Evolutionary conservation across 2,113 vertebrate genomes (phyloP).

Genomic region (Arvicanthis niloticus): DNA sequence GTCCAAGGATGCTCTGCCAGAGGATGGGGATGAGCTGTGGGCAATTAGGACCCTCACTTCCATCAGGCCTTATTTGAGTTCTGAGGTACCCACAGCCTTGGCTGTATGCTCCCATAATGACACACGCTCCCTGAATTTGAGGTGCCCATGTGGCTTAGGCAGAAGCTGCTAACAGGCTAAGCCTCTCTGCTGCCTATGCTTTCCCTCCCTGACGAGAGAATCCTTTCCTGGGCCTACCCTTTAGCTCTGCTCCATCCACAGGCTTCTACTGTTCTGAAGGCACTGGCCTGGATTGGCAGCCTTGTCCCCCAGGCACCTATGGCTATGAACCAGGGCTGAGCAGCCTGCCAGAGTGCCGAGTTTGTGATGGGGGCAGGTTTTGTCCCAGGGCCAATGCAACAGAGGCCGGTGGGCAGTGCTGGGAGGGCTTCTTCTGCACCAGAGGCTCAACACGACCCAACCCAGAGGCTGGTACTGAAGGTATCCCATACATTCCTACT

Average conservation of each 20-base stretch:
- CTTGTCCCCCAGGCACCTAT: conserved; percentile 91
- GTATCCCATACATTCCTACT: conserved; percentile 68
- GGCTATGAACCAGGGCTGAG: conserved; percentile 85
- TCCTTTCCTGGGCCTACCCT: not conserved
- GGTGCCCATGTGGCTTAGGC: not conserved
- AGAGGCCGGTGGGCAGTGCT: conserved; percentile 88
- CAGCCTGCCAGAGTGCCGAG: conserved; percentile 84
- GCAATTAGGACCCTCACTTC: not conserved
- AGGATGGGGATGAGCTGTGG: not conserved
- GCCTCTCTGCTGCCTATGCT: not conserved
- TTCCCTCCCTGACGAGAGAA: too few species aligned
- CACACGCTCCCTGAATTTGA: not conserved
- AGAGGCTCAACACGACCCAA: conserved; percentile 87
- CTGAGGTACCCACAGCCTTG: not conserved
- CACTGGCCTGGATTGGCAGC: conserved; percentile 87
- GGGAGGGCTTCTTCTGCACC: conserved; percentile 91
- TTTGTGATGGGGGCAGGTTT: conserved; percentile 90
- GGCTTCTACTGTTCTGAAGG: conserved; percentile 92
- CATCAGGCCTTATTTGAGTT: not conserved
- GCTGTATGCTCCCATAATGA: not conserved
- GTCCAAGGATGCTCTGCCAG: not conserved
- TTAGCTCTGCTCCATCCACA: conserved; percentile 65
- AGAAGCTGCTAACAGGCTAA: too few species aligned
- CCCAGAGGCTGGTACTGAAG: conserved; percentile 83
- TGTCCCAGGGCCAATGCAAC: conserved; percentile 89